phyloP scores from a whole-genome alignment of 1,140 invertebrate genomes.

The Orius insidiosus region DNA sequence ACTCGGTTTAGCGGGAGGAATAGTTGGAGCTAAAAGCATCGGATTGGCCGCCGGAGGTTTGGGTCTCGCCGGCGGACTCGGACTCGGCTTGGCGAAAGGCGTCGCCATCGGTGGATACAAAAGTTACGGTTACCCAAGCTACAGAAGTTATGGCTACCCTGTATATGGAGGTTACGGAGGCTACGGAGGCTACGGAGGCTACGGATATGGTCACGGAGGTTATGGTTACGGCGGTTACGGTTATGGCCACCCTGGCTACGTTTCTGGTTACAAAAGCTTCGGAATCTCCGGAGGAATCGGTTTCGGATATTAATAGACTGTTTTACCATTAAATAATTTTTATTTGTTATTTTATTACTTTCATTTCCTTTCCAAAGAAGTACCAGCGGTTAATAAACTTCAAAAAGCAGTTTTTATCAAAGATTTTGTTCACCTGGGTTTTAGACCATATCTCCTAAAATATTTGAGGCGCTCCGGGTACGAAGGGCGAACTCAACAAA shows the following conservation, averaged over 20 bases:
- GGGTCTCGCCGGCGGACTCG: background rate
- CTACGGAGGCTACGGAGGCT: background rate
- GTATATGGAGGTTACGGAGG: slow-evolving; percentile 5
- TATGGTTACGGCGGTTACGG: slow-evolving; percentile 4
- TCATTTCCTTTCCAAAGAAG: too few relatives aligned
- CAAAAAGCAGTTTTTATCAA: too few relatives aligned
- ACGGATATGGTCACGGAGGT: background rate
- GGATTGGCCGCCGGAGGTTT: background rate
- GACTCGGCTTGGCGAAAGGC: background rate
- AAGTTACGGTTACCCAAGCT: background rate
- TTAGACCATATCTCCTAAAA: too few relatives aligned
- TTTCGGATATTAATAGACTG: too few relatives aligned
- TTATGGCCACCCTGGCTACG: background rate
- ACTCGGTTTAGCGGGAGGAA: background rate
- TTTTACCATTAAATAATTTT: too few relatives aligned
- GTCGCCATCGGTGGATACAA: background rate
- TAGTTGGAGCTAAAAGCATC: background rate
- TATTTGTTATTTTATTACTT: too few relatives aligned
- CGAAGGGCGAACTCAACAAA: too few relatives aligned
- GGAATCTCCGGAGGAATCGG: too few relatives aligned
- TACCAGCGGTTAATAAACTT: too few relatives aligned
- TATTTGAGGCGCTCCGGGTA: too few relatives aligned
- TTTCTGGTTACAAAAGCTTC: too few relatives aligned
- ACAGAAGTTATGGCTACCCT: background rate
- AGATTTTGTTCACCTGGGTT: too few relatives aligned